phyloP scores from a whole-genome alignment of 1,140 invertebrate species.

The Pemphigus obesinymphae region DNA sequence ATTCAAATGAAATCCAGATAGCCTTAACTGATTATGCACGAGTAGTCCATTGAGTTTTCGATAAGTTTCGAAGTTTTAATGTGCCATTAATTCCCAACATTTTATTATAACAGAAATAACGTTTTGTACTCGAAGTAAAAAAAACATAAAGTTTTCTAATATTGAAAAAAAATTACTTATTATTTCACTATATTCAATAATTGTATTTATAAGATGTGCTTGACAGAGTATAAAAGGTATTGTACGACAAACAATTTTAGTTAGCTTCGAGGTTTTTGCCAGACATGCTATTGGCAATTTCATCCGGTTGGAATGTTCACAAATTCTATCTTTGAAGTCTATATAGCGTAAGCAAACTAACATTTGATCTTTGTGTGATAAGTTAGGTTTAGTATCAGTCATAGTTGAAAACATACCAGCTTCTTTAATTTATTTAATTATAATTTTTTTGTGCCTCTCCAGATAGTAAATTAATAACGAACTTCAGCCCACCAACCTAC shows the following conservation, averaged over 20 bases:
- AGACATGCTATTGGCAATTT: neutral
- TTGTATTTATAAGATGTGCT: conserved; percentile 15
- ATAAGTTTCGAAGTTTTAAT: neutral
- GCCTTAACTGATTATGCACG: conserved; percentile 3
- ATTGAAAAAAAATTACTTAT: neutral
- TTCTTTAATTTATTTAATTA: neutral
- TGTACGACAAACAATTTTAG: neutral
- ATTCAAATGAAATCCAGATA: neutral
- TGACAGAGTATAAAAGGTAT: conserved; percentile 34
- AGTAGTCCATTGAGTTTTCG: conserved; percentile 10
- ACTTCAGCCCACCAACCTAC: too few species aligned
- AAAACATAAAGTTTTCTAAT: conserved; percentile 3
- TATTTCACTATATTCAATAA: conserved; percentile 1
- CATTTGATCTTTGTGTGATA: too few species aligned
- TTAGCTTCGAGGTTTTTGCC: neutral
- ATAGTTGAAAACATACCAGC: too few species aligned
- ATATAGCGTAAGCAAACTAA: too few species aligned
- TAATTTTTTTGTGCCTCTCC: neutral
- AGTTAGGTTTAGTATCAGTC: too few species aligned
- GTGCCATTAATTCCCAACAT: neutral
- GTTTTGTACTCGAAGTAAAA: conserved; percentile 12
- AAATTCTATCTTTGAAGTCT: too few species aligned
- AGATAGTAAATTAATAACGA: neutral
- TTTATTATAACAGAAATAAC: neutral
- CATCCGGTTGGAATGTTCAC: too few species aligned